Percentiles rank a stretch among this genome's conserved stretches.
These are phyloP conservation scores for Megaceryle maxima DNA, from an alignment of 2,113 vertebrate genomes.

Conservation along the genomic window DNA sequence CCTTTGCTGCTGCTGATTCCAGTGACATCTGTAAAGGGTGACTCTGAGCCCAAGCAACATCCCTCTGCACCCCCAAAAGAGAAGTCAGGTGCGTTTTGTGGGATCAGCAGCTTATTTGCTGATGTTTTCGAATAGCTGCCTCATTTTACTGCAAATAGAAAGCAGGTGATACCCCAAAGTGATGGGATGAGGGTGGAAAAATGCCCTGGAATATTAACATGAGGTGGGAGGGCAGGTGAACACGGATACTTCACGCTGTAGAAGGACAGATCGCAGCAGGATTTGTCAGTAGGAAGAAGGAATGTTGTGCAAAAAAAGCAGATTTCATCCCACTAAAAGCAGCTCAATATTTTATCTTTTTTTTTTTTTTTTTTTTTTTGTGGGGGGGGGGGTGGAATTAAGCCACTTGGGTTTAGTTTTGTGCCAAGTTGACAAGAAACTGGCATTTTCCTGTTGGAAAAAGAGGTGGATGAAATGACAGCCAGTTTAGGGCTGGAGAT, in stretches of 20 bases:
- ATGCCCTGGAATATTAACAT: not conserved
- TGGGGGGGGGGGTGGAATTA: not conserved
- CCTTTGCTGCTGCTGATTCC: not conserved
- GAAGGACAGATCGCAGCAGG: not conserved
- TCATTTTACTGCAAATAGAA: not conserved
- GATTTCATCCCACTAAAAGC: not conserved
- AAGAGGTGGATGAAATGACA: not conserved
- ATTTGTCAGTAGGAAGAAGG: not conserved
- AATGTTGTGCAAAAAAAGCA: not conserved
- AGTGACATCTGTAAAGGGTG: not conserved
- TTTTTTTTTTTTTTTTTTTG: too few species aligned
- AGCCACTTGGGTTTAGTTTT: not conserved
- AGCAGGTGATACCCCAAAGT: not conserved
- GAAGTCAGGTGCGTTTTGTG: not conserved
- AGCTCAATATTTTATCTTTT: not conserved
- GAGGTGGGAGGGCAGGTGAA: not conserved
- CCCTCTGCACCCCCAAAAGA: not conserved
- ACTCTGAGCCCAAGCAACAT: not conserved
- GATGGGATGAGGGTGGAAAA: not conserved
- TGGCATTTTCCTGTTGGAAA: not conserved
- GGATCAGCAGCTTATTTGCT: not conserved
- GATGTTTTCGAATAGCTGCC: not conserved
- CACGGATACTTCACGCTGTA: not conserved
- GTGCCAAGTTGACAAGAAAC: not conserved
- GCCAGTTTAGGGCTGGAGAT: not conserved